Evolutionary conservation across 2,113 vertebrate species (phyloP).

Genomic region (Rafetus swinhoei): DNA sequence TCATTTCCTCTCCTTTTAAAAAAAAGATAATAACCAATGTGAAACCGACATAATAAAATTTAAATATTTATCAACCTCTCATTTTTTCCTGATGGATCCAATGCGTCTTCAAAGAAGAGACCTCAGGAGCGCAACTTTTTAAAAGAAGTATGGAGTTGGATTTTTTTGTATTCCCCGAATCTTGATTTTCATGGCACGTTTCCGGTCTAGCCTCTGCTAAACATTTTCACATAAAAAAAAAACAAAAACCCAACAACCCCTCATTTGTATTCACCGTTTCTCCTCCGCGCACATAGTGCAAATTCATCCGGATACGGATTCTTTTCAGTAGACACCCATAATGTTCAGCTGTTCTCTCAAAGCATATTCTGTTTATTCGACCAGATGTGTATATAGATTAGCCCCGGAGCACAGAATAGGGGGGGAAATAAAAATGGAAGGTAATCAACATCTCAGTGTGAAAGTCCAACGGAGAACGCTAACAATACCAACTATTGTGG

Average conservation of each 20-base stretch:
- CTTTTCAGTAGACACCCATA: conserved; percentile 21
- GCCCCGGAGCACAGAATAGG: neutral
- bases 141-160: neutral
- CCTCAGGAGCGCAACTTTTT: conserved; percentile 28
- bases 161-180: neutral
- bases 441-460: conserved; percentile 72
- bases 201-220: conserved; percentile 3
- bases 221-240: neutral
- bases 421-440: conserved; percentile 19
- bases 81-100: neutral
- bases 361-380: conserved; percentile 24
- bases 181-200: neutral
- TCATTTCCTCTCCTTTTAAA: neutral
- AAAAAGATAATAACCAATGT: neutral
- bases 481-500: conserved; percentile 68
- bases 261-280: neutral
- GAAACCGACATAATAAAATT: neutral
- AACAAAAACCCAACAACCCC: too few relatives aligned
- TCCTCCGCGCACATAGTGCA: neutral
- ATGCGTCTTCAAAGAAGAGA: neutral
- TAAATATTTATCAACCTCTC: conserved; percentile 31
- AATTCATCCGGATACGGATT: conserved; percentile 39
- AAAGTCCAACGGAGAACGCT: conserved; percentile 60
- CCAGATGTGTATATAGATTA: conserved; percentile 57
- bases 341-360: conserved; percentile 32